Base-by-base conservation (phyloP, 2,113 vertebrate genomes). In the Ctenodactylus gundi region DNA sequence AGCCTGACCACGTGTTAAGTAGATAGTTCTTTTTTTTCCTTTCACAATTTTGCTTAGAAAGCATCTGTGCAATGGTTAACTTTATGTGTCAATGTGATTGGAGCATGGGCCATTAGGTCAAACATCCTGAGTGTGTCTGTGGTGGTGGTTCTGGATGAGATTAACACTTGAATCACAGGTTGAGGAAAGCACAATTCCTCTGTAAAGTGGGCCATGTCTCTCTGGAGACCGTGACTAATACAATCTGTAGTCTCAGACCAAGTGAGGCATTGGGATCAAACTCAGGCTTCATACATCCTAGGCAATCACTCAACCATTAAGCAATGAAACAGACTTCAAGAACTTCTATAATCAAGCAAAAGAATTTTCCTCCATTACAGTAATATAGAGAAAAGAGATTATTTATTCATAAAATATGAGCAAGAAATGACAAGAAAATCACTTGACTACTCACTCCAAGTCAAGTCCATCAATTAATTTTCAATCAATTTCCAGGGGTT, bases 31-130 rank as follows among this genome's bases (percentile, higher is more conserved):
- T 93, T 92, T 55, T 46, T 51, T 89, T 94, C 7, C 44, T 70
- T 90, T 86, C 31, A 87, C 44, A 88, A 83, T 84, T 94, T 93
- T 49, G 11, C 60, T 95, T 80, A 88, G 15, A 5, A 95, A 78
- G 21, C 68, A 84, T 70, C 85, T 72, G 27, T 21, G 23, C 41
- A 4, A 31, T 76, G 17, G 21, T 13, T 77, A 67, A 68, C 25
- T 31, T 76, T 60, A 12, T 60, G 9, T 53, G 17, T 65, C 41
- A 76, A 60, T 20, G 44, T 87, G 4, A 60, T 53, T n/a, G 29
- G 13, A 75, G 41, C 17, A 31, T 2, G 4, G 10, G 12, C n/a
- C 23, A 68, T 68, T 82, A 83, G 41, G 17, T 53, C 51, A 92
- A 58, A 60, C 51, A 46, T 67, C 53, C 41, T 84, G 31, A 13